Evolutionary conservation across 2,888 invertebrate species (phyloP), one percentile per base, ranked within the genome.

Genomic region (Arctia plantaginis): DNA sequence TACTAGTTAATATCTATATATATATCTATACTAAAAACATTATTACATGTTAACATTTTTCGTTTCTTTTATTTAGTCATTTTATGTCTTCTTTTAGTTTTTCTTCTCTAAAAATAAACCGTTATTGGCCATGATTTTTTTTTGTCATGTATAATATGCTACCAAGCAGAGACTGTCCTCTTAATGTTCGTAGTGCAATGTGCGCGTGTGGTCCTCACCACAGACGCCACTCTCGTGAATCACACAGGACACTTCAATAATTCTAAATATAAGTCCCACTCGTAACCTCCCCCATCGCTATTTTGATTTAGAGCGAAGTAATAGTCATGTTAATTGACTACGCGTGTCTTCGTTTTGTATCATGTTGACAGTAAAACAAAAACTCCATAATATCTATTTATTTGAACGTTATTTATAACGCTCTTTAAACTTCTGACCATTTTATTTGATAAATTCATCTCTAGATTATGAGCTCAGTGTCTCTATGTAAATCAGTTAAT

Each of bases 251-350:
- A 85, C 80, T 86, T 85, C 82, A 87, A 85, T 87, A 80, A 81
- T 77, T 85, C 88, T 87, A 88, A 84, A 89, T 85, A 89, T 89
- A 89, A 73, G 74, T 74, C 64, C 76, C 69, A 80, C 77, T 86
- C 83, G 79, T 84, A 83, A 84, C 80, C 81, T 85, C 82, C 79
- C 82, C 82, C 77, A 76, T 82, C 80, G 80, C 75, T 73, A 72
- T 79, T 84, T 81, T 89, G 89, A 90, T 90, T 90, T 87, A 89
- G 78, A 80, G 83, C 82, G 74, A 81, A 77, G 85, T 89, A 87
- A 90, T 87, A 82, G 85, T 85, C 86, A 79, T 67, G 76, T 80
- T 86, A 85, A 84, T 79, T 83, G 84, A 85, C 77, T 79, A 78
- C 71, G 55, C 77, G 77, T 84, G 84, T 84, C 80, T 75, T 77